Evolutionary conservation across 2,113 vertebrate species (phyloP).

Genomic region (Neotoma lepida): DNA sequence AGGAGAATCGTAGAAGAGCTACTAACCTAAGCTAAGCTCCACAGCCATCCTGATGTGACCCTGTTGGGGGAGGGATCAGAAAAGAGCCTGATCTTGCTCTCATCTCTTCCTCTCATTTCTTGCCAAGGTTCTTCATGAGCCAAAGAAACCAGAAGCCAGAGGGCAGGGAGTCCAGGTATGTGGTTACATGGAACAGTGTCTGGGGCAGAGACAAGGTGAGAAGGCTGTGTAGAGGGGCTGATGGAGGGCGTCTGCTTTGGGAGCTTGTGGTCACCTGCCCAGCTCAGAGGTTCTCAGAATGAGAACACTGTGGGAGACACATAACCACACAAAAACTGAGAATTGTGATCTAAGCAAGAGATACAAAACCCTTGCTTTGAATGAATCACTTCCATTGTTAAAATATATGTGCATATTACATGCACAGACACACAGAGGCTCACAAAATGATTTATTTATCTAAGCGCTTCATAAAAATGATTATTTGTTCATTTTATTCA

Average conservation of each 20-base stretch:
- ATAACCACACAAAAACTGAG: too few relatives aligned
- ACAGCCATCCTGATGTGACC: background rate
- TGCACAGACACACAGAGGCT: background rate
- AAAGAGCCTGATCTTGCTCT: background rate
- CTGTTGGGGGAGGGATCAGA: background rate
- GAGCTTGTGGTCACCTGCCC: accelerated
- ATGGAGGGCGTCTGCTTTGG: background rate
- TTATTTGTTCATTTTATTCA: constrained; percentile 8
- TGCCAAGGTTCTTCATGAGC: background rate
- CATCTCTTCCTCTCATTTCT: background rate
- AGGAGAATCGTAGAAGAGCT: background rate
- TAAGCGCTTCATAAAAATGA: background rate
- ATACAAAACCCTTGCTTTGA: background rate
- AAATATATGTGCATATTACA: too few relatives aligned
- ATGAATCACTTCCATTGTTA: background rate
- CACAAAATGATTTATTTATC: background rate
- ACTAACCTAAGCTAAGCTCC: background rate
- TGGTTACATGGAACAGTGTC: background rate
- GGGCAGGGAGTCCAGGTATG: background rate
- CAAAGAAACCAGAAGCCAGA: background rate
- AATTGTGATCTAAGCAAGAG: background rate
- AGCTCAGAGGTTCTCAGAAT: background rate
- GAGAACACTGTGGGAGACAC: background rate
- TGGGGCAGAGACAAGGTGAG: accelerated
- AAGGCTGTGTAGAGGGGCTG: background rate